phyloP scores from a whole-genome alignment of 2,113 vertebrate genomes.

The Caretta caretta region DNA sequence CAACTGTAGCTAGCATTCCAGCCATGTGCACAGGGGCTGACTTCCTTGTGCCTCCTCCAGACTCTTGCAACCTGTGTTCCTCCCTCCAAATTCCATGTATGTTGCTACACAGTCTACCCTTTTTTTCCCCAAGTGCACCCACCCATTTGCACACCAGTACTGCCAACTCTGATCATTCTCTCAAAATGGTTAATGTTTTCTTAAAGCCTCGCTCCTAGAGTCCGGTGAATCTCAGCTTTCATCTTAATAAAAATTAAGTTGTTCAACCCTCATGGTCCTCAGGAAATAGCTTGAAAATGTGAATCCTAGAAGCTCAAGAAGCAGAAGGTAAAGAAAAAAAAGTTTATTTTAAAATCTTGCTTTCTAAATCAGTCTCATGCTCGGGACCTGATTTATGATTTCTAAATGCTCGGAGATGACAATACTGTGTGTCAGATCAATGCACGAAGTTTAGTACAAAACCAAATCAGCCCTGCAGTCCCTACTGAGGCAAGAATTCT shows the following conservation, averaged over 20 bases:
- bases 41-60: neutral
- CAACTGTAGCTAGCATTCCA: neutral
- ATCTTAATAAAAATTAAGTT: neutral
- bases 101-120: neutral
- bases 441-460: neutral
- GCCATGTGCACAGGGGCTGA: neutral
- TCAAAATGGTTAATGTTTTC: neutral
- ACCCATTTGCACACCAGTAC: neutral
- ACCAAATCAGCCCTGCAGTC: neutral
- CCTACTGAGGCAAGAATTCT: neutral
- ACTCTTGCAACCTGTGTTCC: neutral
- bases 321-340: neutral
- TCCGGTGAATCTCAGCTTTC: neutral
- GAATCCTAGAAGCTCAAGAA: neutral
- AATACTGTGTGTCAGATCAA: neutral
- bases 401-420: neutral
- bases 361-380: neutral
- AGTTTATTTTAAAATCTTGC: neutral
- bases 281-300: neutral
- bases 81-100: neutral
- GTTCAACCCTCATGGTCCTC: rapidly evolving
- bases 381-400: neutral
- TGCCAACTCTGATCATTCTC: neutral
- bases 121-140: no score
- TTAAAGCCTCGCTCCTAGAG: no score